Percentiles rank a stretch among this genome's conserved stretches.
Conservation (phyloP, 2,888 invertebrate genomes). For the Noctua janthina region DNA sequence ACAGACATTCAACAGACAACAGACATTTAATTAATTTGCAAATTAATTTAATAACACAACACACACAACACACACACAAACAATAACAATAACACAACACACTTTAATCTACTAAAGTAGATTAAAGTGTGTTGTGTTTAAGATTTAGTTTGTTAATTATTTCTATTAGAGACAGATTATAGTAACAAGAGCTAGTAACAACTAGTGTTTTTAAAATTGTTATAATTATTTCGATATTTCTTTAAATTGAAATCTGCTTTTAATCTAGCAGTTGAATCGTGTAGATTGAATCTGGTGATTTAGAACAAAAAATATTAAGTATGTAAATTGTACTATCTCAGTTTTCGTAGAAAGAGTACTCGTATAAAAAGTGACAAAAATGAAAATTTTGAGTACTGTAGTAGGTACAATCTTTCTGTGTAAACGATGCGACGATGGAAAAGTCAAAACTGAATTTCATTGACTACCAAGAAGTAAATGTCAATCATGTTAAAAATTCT, state of each 20-base stretch:
- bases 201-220: not conserved
- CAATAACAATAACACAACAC: too few species aligned
- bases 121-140: constrained; percentile 36
- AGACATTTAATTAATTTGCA: too few species aligned
- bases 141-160: constrained; percentile 33
- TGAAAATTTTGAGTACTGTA: not conserved
- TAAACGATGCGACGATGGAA: not conserved
- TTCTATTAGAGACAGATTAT: constrained; percentile 14
- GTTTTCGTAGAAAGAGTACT: not conserved
- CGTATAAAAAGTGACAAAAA: not conserved
- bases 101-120: too few species aligned
- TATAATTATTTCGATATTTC: not conserved
- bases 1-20: too few species aligned
- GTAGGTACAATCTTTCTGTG: not conserved
- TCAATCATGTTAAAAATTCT: too few species aligned
- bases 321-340: not conserved
- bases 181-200: not conserved
- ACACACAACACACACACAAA: too few species aligned
- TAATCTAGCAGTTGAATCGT: not conserved
- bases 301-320: not conserved
- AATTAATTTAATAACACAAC: too few species aligned
- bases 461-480: not conserved
- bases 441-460: not conserved
- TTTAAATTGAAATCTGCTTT: not conserved
- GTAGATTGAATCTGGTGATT: not conserved